phyloP scores from a whole-genome alignment of 2,113 vertebrate genomes.

The Eulemur macaco region DNA sequence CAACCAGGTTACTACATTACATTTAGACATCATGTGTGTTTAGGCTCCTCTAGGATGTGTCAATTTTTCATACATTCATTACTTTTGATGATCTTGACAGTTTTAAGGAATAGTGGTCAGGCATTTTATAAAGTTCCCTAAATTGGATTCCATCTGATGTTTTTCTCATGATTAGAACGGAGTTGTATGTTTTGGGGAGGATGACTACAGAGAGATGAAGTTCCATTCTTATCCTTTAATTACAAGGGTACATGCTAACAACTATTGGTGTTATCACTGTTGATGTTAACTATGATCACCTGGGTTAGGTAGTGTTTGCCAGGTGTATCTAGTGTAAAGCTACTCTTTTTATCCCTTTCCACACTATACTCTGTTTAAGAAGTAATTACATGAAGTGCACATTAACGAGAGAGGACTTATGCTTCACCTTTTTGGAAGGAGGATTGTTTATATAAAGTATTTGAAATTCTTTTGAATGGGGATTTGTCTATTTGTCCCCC shows the following conservation, averaged over 20 bases:
- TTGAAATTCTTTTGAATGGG: background rate
- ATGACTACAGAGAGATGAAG: background rate
- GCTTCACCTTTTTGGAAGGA: background rate
- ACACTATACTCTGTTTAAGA: background rate
- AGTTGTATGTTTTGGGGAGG: background rate
- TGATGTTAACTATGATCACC: background rate
- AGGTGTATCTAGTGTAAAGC: background rate
- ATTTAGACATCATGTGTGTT: background rate
- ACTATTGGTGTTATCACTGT: background rate
- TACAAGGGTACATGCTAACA: background rate
- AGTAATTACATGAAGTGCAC: background rate
- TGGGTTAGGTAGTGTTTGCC: background rate
- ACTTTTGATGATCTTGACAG: background rate
- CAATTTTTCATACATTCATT: background rate
- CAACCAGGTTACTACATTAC: background rate
- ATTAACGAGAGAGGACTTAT: background rate
- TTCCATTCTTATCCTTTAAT: background rate
- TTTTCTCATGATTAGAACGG: background rate
- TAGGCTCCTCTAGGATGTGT: background rate
- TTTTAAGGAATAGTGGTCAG: background rate
- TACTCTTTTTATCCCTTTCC: background rate
- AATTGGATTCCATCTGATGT: background rate
- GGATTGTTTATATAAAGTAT: background rate
- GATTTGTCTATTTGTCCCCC: background rate
- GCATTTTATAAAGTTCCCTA: background rate